Evolutionary conservation across 92 coral and sea anemone genomes (phyloP), one percentile per base, ranked within the genome.

Genomic region (Siderastrea siderea): DNA sequence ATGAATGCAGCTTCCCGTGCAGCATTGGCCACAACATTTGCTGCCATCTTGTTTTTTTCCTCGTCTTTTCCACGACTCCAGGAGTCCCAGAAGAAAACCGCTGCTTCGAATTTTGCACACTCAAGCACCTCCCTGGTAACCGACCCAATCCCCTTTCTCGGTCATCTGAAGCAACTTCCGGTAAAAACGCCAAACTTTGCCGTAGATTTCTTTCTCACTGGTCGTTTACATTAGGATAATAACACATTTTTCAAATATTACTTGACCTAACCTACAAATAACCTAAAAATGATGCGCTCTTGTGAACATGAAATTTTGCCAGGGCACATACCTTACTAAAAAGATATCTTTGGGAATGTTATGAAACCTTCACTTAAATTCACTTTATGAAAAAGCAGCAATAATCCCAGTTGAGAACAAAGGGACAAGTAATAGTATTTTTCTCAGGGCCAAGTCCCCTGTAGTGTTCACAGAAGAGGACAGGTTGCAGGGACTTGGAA

Each of bases 1-100:
- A 43, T 66, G 43, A 88, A 88, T 12, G 92, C 82, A 26, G 83
- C 90, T 62, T 88, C 82, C 62, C 19, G 50, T 38, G 62, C 7
- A 47, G 47, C 73, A 11, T 47, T 63, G 46, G 47, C 58, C 49
- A 84, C n/a, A n/a, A n/a, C n/a, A n/a, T n/a, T 62, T 26, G 6
- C 78, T 48, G 64, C 78, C 64, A 74, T 74, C 63, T 74, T 73
- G 78, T 12, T 2, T 11, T 72, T 17, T n/a, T n/a, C 43, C 77
- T 72, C 49, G 43, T 15, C 77, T 58, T 73, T 51, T 74, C 43
- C n/a, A 3, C n/a, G n/a, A 38, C 7, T 52, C 57, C 8, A 26
- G 15, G 16, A 7, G 47, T 15, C 3, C 13, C 12, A 3, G 63
- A 4, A 19, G 59, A n/a, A 74, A 74, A 74, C 78, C 64, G 63